Evolutionary conservation across 2,797 vertebrate species (phyloP).

Genomic region (Chelon labrosus): DNA sequence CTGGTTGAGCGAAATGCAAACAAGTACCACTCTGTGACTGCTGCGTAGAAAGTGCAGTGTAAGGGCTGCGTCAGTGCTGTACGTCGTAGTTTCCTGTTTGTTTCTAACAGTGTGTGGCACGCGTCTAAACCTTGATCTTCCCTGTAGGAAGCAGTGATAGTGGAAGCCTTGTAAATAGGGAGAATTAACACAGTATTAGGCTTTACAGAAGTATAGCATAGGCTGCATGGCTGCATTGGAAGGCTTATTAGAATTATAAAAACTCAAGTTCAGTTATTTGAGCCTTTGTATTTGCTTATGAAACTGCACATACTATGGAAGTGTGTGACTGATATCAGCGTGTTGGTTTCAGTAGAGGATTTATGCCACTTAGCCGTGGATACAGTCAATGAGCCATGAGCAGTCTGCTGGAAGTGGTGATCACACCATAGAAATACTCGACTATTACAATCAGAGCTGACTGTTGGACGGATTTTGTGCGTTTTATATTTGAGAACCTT

Average conservation of each 20-base stretch:
- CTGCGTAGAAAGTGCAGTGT: slow-evolving; percentile 5
- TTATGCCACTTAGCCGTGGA: slow-evolving; percentile 17
- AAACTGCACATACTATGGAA: not conserved
- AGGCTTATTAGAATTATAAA: not conserved
- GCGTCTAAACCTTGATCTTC: slow-evolving; percentile 34
- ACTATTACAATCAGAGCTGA: slow-evolving; percentile 13
- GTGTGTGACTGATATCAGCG: not conserved
- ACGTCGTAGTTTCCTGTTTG: slow-evolving; percentile 6
- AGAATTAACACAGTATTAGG: slow-evolving; percentile 16
- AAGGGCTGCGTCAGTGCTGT: slow-evolving; percentile 15
- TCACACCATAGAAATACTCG: not conserved
- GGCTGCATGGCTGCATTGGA: not conserved
- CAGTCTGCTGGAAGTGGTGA: not conserved
- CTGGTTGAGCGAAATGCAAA: slow-evolving; percentile 45
- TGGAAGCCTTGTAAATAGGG: slow-evolving; percentile 13
- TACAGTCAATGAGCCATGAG: slow-evolving; percentile 7
- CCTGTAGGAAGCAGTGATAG: slow-evolving; percentile 30
- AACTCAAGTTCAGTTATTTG: not conserved
- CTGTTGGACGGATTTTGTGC: slow-evolving; percentile 20
- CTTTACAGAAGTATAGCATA: not conserved
- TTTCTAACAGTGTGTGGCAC: slow-evolving; percentile 25
- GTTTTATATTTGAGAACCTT: slow-evolving; percentile 17
- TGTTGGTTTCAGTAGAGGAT: slow-evolving; percentile 4
- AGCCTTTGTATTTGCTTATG: not conserved
- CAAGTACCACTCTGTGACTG: slow-evolving; percentile 31